These are phyloP conservation scores for Ceratosolen fusciceps DNA, from an alignment of 1,140 invertebrate genomes.

Conservation along the genomic window DNA sequence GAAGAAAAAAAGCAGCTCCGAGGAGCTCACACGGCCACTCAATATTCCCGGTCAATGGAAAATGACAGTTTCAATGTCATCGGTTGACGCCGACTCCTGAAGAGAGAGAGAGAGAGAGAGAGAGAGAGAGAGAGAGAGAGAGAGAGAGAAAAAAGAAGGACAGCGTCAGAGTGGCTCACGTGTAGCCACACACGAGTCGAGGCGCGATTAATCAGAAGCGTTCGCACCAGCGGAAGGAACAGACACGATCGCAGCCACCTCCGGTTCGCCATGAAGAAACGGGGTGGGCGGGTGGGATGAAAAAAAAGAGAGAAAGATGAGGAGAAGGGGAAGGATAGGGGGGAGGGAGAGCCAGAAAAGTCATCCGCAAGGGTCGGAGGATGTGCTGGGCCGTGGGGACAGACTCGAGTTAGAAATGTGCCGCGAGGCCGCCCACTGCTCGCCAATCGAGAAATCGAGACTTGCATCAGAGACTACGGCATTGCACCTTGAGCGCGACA, in stretches of 20 bases:
- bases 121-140: background rate
- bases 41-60: conserved; percentile 13
- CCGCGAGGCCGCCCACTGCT: background rate
- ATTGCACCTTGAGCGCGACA: conserved; percentile 3
- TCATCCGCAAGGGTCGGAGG: too few species aligned
- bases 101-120: too few species aligned
- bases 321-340: too few species aligned
- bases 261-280: background rate
- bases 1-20: background rate
- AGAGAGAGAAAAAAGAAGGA: background rate
- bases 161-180: background rate
- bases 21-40: background rate
- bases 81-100: background rate
- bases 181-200: background rate
- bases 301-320: too few species aligned
- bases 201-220: conserved; percentile 3
- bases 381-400: background rate
- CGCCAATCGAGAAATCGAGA: conserved; percentile 34
- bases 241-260: background rate
- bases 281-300: too few species aligned
- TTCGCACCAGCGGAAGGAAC: conserved; percentile 24
- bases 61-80: conserved; percentile 26
- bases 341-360: too few species aligned
- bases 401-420: conserved; percentile 7
- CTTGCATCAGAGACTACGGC: background rate